Base-by-base conservation (phyloP, 2,797 vertebrate species). In the Chiropotes sagulatus region DNA sequence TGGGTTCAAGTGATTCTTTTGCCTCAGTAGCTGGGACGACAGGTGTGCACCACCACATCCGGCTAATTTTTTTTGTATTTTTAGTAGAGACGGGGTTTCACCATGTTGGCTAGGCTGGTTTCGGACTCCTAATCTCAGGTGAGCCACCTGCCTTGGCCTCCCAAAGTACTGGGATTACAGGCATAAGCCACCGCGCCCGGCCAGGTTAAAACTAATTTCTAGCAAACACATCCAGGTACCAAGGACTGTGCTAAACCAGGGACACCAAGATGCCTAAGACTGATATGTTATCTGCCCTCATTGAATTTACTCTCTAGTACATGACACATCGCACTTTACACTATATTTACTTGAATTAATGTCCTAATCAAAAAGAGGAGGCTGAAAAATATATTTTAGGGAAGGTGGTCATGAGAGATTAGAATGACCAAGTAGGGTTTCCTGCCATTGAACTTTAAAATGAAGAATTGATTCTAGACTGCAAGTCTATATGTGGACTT, bases 391-490 rank as follows among this genome's bases (percentile, higher is more conserved):
- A 48, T 92, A 93, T 70, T 90, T 88, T 70, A 78, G 28, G 52
- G 4, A 58, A 89, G 67, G 26, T 3, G 15, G 19, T 86, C 70
- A 7, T 22, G 48, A 67, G 70, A 12, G 12, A 73, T 83, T 96
- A 67, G 54, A 83, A 76, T 70, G 39, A 75, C 26, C 61, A 67
- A 30, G 33, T 17, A 95, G 39, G 7, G 15, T 54, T 93, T 96
- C 36, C 41, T 80, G 58, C 28, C 26, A 58, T 26, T 67, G 64
- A 88, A 36, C 28, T 90, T 93, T 39, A 85, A 90, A 61, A 88
- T 46, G 39, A 84, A 97, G 61, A 64, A 94, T 50, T 54, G 73
- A 80, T 75, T 97, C 76, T 84, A 87, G 48, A 17, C 13, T 80
- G 91, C 17, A 58, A 75, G 30, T 83, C 10, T 88, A 39, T 19